Percentiles rank a stretch among this genome's conserved stretches.
Conservation (phyloP, 2,797 vertebrate species). For the Semotilus atromaculatus region DNA sequence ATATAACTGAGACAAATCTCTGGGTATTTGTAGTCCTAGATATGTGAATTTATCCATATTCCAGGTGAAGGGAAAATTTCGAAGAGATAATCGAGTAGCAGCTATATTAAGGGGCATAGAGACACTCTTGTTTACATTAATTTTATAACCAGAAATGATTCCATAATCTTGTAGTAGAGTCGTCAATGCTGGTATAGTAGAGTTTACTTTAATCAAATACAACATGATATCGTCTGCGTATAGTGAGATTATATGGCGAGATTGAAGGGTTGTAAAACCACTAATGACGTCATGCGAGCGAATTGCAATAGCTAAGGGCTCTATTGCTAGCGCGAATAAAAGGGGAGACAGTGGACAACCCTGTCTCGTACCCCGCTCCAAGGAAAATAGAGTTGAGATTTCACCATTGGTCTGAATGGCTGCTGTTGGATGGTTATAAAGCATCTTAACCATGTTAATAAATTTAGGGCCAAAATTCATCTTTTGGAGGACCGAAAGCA, state of each 20-base stretch:
- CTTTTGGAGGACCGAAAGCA: neutral
- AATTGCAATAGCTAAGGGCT: too few species aligned
- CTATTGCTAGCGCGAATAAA: too few species aligned
- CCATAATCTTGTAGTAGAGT: too few species aligned
- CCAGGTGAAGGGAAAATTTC: neutral
- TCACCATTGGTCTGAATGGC: neutral
- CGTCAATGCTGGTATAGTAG: too few species aligned
- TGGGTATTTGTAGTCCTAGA: neutral
- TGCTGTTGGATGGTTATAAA: neutral
- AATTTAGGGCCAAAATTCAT: neutral
- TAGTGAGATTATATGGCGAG: too few species aligned
- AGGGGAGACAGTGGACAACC: neutral
- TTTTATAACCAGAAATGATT: neutral
- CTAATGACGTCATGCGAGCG: too few species aligned
- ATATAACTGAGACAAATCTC: neutral
- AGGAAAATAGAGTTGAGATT: neutral
- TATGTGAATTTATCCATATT: neutral
- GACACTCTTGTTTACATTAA: neutral
- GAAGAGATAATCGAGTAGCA: neutral
- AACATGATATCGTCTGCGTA: too few species aligned
- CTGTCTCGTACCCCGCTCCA: neutral
- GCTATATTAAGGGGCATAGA: neutral
- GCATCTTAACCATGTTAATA: slow-evolving; percentile 7
- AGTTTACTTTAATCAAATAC: too few species aligned
- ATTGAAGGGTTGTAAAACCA: too few species aligned